A percentile compares a stretch with the other conserved stretches of the same genome.
phyloP scores from a whole-genome alignment of 2,113 vertebrate genomes.

The Cephalopterus ornatus region DNA sequence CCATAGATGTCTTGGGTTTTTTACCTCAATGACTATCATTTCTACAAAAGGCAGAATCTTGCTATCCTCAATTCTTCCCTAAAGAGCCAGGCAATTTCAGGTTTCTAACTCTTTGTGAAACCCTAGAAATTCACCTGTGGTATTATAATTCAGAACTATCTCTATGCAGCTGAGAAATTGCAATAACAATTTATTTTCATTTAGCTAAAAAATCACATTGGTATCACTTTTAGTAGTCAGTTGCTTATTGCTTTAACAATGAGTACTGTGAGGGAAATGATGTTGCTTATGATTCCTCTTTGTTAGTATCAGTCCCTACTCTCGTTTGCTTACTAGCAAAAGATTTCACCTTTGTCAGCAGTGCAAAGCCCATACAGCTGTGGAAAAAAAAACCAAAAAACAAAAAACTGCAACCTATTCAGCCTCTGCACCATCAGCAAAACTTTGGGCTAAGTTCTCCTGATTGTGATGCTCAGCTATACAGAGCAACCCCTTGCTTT shows the following conservation, averaged over 20 bases:
- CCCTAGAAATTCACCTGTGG: not conserved
- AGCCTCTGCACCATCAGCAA: constrained; percentile 48
- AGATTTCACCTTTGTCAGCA: constrained; percentile 60
- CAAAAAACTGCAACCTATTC: constrained; percentile 10
- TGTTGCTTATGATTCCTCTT: constrained; percentile 23
- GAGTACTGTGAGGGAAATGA: not conserved
- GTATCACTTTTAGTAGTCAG: not conserved
- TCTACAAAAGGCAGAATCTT: not conserved
- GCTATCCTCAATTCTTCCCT: not conserved
- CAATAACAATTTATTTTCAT: not conserved
- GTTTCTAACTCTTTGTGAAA: not conserved
- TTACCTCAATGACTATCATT: not conserved
- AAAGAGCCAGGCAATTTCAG: not conserved
- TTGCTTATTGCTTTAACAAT: not conserved
- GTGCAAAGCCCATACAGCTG: not conserved
- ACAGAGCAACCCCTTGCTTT: constrained; percentile 13
- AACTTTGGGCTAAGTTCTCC: constrained; percentile 34
- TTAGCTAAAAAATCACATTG: not conserved
- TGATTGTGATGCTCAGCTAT: constrained; percentile 2
- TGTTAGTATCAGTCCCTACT: not conserved
- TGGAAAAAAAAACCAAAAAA: not conserved
- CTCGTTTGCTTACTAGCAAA: constrained; percentile 42
- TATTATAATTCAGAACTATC: not conserved
- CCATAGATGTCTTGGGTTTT: not conserved
- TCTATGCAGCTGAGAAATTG: not conserved